Evolutionary conservation across 2,888 invertebrate species (phyloP).

Genomic region (Kryphioiulus occultus): DNA sequence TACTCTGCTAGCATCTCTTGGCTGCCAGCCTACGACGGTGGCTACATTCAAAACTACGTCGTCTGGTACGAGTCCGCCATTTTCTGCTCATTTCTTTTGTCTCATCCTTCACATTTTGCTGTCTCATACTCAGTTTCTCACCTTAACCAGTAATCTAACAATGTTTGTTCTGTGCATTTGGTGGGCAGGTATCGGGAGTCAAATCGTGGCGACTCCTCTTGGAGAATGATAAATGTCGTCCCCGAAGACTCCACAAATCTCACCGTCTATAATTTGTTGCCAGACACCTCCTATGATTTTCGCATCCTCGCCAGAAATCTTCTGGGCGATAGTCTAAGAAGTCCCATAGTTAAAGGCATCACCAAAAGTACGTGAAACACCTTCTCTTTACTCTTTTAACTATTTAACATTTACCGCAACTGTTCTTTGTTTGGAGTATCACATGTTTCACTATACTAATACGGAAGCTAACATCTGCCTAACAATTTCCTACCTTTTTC

Average conservation of each 20-base stretch:
- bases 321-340: slow-evolving; percentile 94
- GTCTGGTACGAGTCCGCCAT: slow-evolving; percentile 73
- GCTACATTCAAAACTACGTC: slow-evolving; percentile 93
- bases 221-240: slow-evolving; percentile 92
- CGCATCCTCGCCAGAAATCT: slow-evolving; percentile 95
- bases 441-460: background rate
- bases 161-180: slow-evolving; percentile 44
- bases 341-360: slow-evolving; percentile 86
- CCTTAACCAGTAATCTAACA: background rate
- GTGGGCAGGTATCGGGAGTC: slow-evolving; percentile 77
- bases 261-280: slow-evolving; percentile 87
- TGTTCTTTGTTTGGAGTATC: background rate
- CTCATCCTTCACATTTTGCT: no score
- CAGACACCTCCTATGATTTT: slow-evolving; percentile 93
- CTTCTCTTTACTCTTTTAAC: slow-evolving; percentile 2
- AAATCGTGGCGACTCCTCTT: slow-evolving; percentile 76
- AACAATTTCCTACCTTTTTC: background rate
- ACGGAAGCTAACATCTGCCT: background rate
- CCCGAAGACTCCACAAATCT: slow-evolving; percentile 90
- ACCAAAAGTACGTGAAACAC: slow-evolving; percentile 77
- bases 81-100: background rate
- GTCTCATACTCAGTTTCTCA: background rate
- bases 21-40: slow-evolving; percentile 94
- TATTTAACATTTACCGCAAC: background rate
- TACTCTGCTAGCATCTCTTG: slow-evolving; percentile 90